Conservation (phyloP, 2,113 vertebrate genomes). For the Micronycteris hirsuta region DNA sequence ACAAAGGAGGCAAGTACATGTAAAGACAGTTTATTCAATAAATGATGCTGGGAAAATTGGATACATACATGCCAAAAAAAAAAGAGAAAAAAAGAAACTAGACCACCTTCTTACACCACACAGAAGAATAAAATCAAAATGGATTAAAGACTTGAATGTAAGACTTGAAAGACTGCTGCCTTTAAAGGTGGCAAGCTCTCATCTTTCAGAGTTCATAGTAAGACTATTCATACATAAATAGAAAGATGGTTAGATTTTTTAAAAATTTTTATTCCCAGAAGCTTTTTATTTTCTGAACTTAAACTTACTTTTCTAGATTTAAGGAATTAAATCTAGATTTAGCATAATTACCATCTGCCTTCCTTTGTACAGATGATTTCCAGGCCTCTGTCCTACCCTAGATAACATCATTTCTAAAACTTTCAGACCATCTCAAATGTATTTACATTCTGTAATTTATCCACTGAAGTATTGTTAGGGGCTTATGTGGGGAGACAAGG, state of each 20-base stretch:
- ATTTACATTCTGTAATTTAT: not conserved
- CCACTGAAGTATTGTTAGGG: not conserved
- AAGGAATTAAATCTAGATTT: too few species aligned
- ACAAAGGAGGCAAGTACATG: not conserved
- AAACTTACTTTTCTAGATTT: not conserved
- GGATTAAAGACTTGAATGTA: not conserved
- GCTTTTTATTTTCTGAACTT: conserved; percentile 9
- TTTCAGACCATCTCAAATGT: not conserved
- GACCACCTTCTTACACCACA: not conserved
- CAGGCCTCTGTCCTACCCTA: not conserved
- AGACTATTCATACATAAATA: not conserved
- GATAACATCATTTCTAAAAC: not conserved
- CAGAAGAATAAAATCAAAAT: not conserved
- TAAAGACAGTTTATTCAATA: not conserved
- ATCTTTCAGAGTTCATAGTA: not conserved
- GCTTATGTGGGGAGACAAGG: not conserved
- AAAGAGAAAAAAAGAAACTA: not conserved
- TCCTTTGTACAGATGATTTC: not conserved
- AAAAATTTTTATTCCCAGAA: not conserved
- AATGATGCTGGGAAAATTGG: not conserved
- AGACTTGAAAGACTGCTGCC: not conserved
- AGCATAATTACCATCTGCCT: not conserved
- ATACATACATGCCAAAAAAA: not conserved
- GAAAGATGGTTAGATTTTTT: not conserved
- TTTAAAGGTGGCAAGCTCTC: not conserved